These are phyloP conservation scores for Neomonachus schauinslandi DNA, from an alignment of 2,113 vertebrate species.

Conservation along the genomic window DNA sequence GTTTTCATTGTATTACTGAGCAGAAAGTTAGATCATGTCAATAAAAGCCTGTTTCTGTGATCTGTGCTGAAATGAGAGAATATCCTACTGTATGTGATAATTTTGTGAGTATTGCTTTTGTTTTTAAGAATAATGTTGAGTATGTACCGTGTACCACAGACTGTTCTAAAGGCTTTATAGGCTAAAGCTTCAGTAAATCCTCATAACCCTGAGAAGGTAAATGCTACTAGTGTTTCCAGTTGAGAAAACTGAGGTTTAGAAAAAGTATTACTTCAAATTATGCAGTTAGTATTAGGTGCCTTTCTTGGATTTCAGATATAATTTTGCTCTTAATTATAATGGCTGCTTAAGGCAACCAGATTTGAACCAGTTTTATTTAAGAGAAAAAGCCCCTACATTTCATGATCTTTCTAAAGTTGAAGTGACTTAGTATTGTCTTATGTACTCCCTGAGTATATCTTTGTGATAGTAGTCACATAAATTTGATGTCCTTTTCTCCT, in stretches of 20 bases:
- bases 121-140: slow-evolving; percentile 48
- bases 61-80: slow-evolving; percentile 42
- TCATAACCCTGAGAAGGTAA: neutral
- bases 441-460: neutral
- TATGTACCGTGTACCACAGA: neutral
- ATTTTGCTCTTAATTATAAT: slow-evolving; percentile 47
- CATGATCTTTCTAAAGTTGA: slow-evolving; percentile 41
- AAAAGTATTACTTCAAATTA: neutral
- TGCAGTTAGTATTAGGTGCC: neutral
- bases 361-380: slow-evolving; percentile 49
- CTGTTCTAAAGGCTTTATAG: slow-evolving; percentile 29
- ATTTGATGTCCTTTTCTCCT: slow-evolving; percentile 61
- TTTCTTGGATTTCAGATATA: slow-evolving; percentile 44
- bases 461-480: slow-evolving; percentile 40
- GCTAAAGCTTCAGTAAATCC: neutral
- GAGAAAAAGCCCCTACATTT: neutral
- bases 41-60: slow-evolving; percentile 52
- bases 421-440: slow-evolving; percentile 31
- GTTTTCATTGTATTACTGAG: neutral
- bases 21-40: slow-evolving; percentile 29
- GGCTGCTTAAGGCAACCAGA: slow-evolving; percentile 23
- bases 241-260: slow-evolving; percentile 35
- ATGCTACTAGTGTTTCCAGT: neutral
- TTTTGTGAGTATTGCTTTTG: neutral
- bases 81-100: neutral